phyloP scores from a whole-genome alignment of 2,797 vertebrate species.

The Syngnathus acus region DNA sequence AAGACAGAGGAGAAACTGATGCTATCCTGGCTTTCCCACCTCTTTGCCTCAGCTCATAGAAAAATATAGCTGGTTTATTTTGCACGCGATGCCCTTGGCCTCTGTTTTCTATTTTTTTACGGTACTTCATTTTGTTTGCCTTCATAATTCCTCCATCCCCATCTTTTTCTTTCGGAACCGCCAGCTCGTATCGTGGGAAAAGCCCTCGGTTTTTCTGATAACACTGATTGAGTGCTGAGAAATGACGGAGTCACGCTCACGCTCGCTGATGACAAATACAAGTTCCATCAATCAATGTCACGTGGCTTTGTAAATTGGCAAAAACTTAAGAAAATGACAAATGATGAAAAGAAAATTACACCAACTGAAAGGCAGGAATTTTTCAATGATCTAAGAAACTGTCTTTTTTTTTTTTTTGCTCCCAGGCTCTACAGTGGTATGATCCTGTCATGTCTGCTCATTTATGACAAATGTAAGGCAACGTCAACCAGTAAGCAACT shows the following conservation, averaged over 20 bases:
- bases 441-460: no score
- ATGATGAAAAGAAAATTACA: constrained; percentile 14
- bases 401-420: neutral
- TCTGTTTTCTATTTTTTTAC: constrained; percentile 17
- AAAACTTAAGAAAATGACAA: constrained; percentile 20
- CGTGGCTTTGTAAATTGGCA: constrained; percentile 15
- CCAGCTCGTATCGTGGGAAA: constrained; percentile 52
- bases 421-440: neutral
- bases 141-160: constrained; percentile 18
- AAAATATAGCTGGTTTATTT: constrained; percentile 18
- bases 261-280: constrained; percentile 29
- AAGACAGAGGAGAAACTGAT: constrained; percentile 31
- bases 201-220: constrained; percentile 42
- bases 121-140: constrained; percentile 23
- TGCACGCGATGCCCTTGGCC: constrained; percentile 5
- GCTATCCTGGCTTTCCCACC: constrained; percentile 25
- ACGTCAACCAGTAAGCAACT: no score
- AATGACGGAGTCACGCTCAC: constrained; percentile 28
- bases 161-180: constrained; percentile 25
- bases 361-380: neutral
- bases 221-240: constrained; percentile 56
- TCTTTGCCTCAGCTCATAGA: constrained; percentile 13
- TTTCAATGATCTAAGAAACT: neutral
- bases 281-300: constrained; percentile 26
- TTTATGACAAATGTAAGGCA: no score